A percentile compares a stretch with the other conserved stretches of the same genome.
phyloP scores from a whole-genome alignment of 2,113 vertebrate genomes.

The Lepisosteus oculatus region DNA sequence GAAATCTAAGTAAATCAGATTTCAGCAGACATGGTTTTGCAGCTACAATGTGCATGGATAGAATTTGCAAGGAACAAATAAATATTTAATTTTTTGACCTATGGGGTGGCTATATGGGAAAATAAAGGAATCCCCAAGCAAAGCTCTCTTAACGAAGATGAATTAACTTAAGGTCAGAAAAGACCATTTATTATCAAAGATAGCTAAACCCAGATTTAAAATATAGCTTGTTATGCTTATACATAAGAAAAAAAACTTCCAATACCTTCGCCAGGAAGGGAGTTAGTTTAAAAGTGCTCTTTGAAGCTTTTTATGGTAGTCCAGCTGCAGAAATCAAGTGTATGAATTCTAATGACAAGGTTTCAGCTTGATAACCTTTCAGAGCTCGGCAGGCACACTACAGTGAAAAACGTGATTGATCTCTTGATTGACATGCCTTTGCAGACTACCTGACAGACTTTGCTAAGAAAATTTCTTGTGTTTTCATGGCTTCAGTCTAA shows the following conservation, averaged over 20 bases:
- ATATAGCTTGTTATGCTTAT: background rate
- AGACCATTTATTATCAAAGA: no score
- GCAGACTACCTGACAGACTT: conserved; percentile 1
- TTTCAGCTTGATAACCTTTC: conserved; percentile 16
- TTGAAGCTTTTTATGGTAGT: background rate
- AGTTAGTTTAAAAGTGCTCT: background rate
- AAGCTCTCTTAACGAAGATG: no score
- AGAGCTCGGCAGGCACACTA: background rate
- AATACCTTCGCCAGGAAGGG: background rate
- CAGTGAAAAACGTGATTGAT: background rate
- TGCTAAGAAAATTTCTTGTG: background rate
- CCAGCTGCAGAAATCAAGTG: background rate
- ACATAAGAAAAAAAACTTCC: background rate
- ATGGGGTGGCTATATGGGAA: no score
- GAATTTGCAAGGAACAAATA: no score
- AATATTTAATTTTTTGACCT: no score
- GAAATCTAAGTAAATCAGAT: no score
- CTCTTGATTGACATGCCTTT: background rate
- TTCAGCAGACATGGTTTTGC: no score
- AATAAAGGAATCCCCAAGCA: no score
- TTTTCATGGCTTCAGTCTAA: background rate
- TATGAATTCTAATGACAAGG: background rate
- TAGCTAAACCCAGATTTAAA: background rate
- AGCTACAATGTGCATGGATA: no score
- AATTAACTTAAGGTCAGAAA: no score